A percentile compares a stretch with the other conserved stretches of the same genome.
Conservation (phyloP, 2,797 vertebrate genomes). For the Pangasius sanitwongsei region DNA sequence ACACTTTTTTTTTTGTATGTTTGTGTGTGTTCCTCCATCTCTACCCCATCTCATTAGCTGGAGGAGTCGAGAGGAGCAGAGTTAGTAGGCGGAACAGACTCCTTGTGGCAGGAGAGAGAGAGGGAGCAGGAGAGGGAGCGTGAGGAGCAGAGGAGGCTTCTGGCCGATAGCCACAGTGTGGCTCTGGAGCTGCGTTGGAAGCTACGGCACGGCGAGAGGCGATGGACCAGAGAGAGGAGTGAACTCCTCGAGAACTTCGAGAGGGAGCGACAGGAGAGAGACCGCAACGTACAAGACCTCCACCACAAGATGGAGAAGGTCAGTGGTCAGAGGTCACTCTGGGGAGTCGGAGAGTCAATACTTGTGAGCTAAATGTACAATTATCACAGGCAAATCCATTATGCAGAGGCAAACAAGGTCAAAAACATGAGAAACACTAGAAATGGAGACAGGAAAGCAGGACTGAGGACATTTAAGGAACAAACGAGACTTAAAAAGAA, state of each 20-base stretch:
- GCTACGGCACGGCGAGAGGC: conserved; percentile 89
- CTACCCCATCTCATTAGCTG: conserved; percentile 62
- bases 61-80: conserved; percentile 68
- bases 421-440: not conserved
- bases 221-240: conserved; percentile 85
- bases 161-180: conserved; percentile 86
- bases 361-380: not conserved
- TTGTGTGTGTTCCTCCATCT: not conserved
- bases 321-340: conserved; percentile 37
- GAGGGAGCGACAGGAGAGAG: conserved; percentile 86
- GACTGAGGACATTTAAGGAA: not conserved
- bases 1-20: not conserved
- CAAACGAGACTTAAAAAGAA: not conserved
- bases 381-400: not conserved
- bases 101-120: conserved; percentile 69
- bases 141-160: conserved; percentile 85
- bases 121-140: conserved; percentile 78
- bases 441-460: not conserved
- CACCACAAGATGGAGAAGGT: conserved; percentile 86
- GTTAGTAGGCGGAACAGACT: conserved; percentile 64
- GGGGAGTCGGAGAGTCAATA: not conserved
- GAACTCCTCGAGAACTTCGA: conserved; percentile 87
- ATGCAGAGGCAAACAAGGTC: not conserved
- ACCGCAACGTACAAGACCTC: conserved; percentile 83
- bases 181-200: conserved; percentile 92